Base-by-base conservation (phyloP, 2,113 vertebrate genomes). In the Xyliphius kryptos region DNA sequence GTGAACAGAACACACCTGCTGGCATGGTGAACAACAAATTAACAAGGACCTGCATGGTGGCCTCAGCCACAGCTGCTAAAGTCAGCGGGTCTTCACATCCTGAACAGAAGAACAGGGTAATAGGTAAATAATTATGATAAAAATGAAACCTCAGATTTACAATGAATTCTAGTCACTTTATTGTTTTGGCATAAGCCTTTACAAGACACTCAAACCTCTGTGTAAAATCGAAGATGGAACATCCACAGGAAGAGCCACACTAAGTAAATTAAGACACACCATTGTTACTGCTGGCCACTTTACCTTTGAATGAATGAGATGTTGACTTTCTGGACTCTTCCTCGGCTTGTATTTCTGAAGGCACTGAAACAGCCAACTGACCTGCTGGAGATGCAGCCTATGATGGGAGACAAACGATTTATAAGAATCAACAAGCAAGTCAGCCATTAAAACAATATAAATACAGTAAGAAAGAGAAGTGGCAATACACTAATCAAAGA, bases 1-100 rank as follows among this genome's bases (percentile, higher is more conserved):
- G n/a, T n/a, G n/a, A n/a, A n/a, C n/a, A 44, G 38, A 61, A 68
- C 73, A 69, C 82, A 97, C 96, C 95, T 88, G 87, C 66, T 13
- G 94, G 93, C 95, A 98, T 98, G 72, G 83, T 81, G 16, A 92
- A 89, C 67, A 98, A 81, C 70, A 93, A 98, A 77, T 83, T 81
- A 62, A 81, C 83, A 26, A 98, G 86, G 17, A 95, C 88, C 63
- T 83, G 89, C 66, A 95, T 78, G 26, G 91, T 88, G 0, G 88
- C 89, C 67, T 97, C 93, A 0, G 92, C 83, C 50, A 96, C 87
- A 37, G 85, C 83, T 65, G 91, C 86, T 59, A 92, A 88, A 0
- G 89, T 93, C 68, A 91, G 53, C 20, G 81, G 85, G 65, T 97
- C 94, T 72, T 98, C 94, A 82, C 91, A 91, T 1, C 88, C 96